A percentile compares a stretch with the other conserved stretches of the same genome.
Evolutionary conservation across 1,140 invertebrate species (phyloP).

Genomic region (Propsilocerus akamusi): DNA sequence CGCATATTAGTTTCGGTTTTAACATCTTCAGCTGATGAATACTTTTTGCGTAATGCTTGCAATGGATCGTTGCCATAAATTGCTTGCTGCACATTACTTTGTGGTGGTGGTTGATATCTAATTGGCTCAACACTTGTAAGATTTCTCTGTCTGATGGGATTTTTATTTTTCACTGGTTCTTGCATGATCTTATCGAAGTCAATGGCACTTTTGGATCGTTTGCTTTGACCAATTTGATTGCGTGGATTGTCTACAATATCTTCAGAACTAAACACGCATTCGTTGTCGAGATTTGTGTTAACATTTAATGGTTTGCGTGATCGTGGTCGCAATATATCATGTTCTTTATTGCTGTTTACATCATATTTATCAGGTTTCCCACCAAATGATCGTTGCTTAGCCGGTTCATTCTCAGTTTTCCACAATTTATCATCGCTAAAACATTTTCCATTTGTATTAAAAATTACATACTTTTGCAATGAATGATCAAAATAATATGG

Average conservation of each 20-base stretch:
- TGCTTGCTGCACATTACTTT: background rate
- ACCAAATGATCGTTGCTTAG: background rate
- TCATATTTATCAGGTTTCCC: background rate
- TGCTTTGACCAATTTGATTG: background rate
- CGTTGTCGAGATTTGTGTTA: background rate
- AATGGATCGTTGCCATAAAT: background rate
- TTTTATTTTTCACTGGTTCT: background rate
- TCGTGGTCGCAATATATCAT: background rate
- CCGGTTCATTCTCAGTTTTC: constrained; percentile 5
- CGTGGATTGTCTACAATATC: background rate
- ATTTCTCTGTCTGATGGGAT: background rate
- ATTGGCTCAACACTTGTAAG: background rate
- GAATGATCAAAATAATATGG: constrained; percentile 14
- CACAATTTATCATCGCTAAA: constrained; percentile 24
- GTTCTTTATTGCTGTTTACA: constrained; percentile 3
- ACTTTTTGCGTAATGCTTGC: background rate
- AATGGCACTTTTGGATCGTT: background rate
- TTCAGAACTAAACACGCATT: background rate
- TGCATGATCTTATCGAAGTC: background rate
- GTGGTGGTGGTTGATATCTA: background rate
- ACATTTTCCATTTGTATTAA: constrained; percentile 12
- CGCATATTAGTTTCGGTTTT: background rate
- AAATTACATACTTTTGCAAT: background rate
- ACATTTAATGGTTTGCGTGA: background rate
- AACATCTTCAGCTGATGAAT: constrained; percentile 1